Conservation (phyloP, 1,140 invertebrate species). For the Platyscapa corneri region DNA sequence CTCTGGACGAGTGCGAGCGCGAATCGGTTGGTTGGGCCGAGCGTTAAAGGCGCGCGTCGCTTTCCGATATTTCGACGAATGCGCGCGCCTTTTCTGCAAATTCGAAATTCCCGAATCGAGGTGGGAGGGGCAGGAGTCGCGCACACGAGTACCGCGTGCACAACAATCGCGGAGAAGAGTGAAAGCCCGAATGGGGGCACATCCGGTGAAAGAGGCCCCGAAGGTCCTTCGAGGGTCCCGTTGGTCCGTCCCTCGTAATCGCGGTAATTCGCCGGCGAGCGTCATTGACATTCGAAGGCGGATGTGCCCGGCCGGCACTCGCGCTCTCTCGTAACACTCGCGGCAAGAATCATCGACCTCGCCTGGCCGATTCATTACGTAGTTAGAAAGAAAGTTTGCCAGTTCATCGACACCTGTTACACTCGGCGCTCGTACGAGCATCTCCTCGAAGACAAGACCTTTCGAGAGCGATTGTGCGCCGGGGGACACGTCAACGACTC, state of each 20-base stretch:
- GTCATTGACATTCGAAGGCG: slow-evolving; percentile 54
- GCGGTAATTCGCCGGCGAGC: slow-evolving; percentile 14
- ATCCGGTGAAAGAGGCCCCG: not conserved
- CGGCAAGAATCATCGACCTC: slow-evolving; percentile 49
- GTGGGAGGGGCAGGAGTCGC: too few relatives aligned
- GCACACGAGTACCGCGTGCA: too few relatives aligned
- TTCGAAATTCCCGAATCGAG: too few relatives aligned
- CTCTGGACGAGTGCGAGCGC: too few relatives aligned
- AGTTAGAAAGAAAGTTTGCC: slow-evolving; percentile 56
- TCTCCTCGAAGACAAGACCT: slow-evolving; percentile 36
- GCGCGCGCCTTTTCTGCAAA: too few relatives aligned
- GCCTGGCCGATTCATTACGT: slow-evolving; percentile 51
- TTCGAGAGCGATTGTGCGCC: not conserved
- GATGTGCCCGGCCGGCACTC: slow-evolving; percentile 34
- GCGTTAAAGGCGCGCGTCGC: too few relatives aligned
- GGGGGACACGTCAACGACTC: slow-evolving; percentile 16
- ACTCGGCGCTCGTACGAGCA: not conserved
- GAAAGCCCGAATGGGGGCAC: too few relatives aligned
- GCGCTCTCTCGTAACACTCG: slow-evolving; percentile 14
- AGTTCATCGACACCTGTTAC: slow-evolving; percentile 58
- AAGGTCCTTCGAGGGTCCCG: not conserved
- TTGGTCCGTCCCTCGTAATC: slow-evolving; percentile 20
- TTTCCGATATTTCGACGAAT: too few relatives aligned
- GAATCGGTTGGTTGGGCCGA: too few relatives aligned
- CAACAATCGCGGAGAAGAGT: too few relatives aligned